These are phyloP conservation scores for Polyommatus icarus DNA, from an alignment of 2,888 invertebrate genomes.

Conservation along the genomic window DNA sequence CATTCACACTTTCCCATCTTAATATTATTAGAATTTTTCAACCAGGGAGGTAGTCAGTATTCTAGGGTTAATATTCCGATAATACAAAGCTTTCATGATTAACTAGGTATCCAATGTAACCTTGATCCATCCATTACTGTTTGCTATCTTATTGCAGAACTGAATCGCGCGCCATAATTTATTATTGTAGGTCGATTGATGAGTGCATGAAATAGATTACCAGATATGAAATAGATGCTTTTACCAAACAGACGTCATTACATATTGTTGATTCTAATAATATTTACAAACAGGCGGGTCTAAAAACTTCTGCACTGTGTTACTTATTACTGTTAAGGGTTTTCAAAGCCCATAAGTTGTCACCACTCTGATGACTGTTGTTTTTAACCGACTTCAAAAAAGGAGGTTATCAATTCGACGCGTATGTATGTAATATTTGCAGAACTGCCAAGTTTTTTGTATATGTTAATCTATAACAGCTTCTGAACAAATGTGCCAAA, in stretches of 20 bases:
- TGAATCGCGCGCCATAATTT: background rate
- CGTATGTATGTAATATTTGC: too few relatives aligned
- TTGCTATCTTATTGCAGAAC: constrained; percentile 5
- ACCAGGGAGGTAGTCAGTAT: too few relatives aligned
- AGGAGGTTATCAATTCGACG: too few relatives aligned
- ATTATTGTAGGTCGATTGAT: constrained; percentile 21
- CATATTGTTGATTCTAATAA: background rate
- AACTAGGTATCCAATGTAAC: background rate
- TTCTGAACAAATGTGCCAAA: too few relatives aligned
- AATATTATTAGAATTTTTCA: too few relatives aligned
- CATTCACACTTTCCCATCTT: too few relatives aligned
- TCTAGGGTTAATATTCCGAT: background rate
- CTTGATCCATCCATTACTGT: background rate
- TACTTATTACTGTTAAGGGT: too few relatives aligned
- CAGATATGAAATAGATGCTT: background rate
- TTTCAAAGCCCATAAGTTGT: too few relatives aligned
- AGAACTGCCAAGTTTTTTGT: too few relatives aligned
- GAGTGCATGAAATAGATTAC: background rate
- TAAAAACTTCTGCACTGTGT: background rate
- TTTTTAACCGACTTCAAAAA: too few relatives aligned
- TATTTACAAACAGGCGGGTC: background rate
- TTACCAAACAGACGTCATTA: background rate
- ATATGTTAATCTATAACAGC: too few relatives aligned
- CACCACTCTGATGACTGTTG: too few relatives aligned
- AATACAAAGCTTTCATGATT: background rate